Evolutionary conservation across 2,113 vertebrate species (phyloP).

Genomic region (Engystomops pustulosus): DNA sequence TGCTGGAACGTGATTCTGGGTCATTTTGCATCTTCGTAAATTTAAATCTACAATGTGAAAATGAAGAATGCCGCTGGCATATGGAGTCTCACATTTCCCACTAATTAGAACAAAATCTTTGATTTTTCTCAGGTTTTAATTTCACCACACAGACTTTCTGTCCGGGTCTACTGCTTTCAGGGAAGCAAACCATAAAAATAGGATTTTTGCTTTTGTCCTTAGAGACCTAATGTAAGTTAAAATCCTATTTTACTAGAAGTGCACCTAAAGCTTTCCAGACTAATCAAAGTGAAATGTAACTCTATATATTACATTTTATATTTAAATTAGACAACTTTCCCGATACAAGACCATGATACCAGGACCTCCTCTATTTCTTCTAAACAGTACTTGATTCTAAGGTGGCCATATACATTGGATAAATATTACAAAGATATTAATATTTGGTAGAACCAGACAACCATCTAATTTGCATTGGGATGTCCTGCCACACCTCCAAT

Average conservation of each 20-base stretch:
- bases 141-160: conserved; percentile 47
- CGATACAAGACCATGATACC: neutral
- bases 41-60: conserved; percentile 33
- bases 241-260: neutral
- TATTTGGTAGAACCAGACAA: too few relatives aligned
- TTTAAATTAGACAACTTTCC: neutral
- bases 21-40: conserved; percentile 32
- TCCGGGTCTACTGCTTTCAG: conserved; percentile 30
- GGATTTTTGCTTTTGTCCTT: neutral
- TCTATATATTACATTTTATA: neutral
- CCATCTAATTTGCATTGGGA: too few relatives aligned
- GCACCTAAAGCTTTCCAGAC: neutral
- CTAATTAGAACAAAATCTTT: conserved; percentile 35
- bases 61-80: conserved; percentile 15
- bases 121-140: conserved; percentile 35
- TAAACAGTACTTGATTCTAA: too few relatives aligned
- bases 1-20: conserved; percentile 11
- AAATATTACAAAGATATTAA: too few relatives aligned
- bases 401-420: too few relatives aligned
- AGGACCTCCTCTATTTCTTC: too few relatives aligned
- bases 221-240: neutral
- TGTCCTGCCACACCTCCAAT: too few relatives aligned
- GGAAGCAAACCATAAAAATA: conserved; percentile 22
- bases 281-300: neutral
- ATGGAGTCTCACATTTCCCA: conserved; percentile 40